phyloP scores from a whole-genome alignment of 2,113 vertebrate species.

The Xerus inauris region DNA sequence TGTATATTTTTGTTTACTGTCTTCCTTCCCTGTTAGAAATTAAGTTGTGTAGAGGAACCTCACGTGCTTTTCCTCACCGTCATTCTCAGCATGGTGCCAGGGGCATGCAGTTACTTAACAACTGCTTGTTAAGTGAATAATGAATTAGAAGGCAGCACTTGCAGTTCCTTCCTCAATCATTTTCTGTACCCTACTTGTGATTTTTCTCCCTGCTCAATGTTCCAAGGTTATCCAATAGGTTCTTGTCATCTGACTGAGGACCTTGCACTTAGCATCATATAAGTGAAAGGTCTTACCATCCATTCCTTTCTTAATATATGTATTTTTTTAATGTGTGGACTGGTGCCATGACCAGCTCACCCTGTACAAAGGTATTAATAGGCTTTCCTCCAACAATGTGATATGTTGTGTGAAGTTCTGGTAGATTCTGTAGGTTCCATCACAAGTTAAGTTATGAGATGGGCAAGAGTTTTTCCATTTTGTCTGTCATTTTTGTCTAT shows the following conservation, averaged over 20 bases:
- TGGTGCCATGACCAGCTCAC: background rate
- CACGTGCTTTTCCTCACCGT: background rate
- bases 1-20: background rate
- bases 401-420: background rate
- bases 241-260: background rate
- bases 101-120: too few relatives aligned
- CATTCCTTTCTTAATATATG: background rate
- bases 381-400: too few relatives aligned
- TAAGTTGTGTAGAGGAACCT: background rate
- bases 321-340: background rate
- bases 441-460: background rate
- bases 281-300: background rate
- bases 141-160: background rate
- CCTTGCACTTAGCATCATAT: background rate
- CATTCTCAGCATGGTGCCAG: background rate
- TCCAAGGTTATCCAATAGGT: background rate
- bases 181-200: background rate
- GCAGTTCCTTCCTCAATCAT: background rate
- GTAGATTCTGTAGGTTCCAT: background rate
- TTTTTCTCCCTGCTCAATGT: accelerated
- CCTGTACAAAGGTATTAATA: accelerated
- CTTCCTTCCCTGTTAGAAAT: background rate
- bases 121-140: background rate
- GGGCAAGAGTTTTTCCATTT: background rate
- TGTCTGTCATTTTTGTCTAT: background rate